Base-by-base conservation (phyloP, 2,113 vertebrate genomes). In the Sceloporus undulatus region DNA sequence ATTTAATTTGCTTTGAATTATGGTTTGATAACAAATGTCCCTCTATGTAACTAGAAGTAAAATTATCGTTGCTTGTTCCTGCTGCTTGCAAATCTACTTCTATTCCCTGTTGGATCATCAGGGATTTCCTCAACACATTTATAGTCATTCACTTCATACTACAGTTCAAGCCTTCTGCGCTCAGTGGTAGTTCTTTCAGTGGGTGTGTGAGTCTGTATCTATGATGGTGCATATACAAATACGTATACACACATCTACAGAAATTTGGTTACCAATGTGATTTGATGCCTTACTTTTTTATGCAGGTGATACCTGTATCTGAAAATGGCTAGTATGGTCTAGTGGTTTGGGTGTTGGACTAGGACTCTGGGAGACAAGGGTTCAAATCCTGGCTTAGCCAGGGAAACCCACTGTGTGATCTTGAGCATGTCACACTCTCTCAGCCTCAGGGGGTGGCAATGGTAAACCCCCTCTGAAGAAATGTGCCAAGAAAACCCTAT, bases 111-210 rank as follows among this genome's bases (percentile, higher is more conserved):
- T 93, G 82, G 68, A 90, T 93, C 91, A 90, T 82, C 59, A 80
- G 88, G 91, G 89, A 94, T 95, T 94, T 95, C 87, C 91, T 93
- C 84, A 85, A 92, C 89, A 86, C 95, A 87, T 97, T 96, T 95
- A 93, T 91, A 90, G 83, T 82, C 77, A 88, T 88, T 94, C 94
- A 89, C 77, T 92, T 86, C 81, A 62, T 89, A 82, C 18, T 5
- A 66, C 90, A 79, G 27, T 77, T 89, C 90, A 92, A 80, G 59
- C 85, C 91, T 88, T 89, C 93, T 91, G 77, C 66, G 82, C 8
- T 93, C 40, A 62, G 54, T 68, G 65, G 85, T 54, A 27, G n/a
- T 62, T 65, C 19, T 81, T 54, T 81, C 59, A 76, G 59, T 56
- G 21, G 78, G 48, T 80, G 54, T 87, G 85, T 3, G 18, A 34